Base-by-base conservation (phyloP, 2,113 vertebrate species). In the Hippocampus mohnikei region DNA sequence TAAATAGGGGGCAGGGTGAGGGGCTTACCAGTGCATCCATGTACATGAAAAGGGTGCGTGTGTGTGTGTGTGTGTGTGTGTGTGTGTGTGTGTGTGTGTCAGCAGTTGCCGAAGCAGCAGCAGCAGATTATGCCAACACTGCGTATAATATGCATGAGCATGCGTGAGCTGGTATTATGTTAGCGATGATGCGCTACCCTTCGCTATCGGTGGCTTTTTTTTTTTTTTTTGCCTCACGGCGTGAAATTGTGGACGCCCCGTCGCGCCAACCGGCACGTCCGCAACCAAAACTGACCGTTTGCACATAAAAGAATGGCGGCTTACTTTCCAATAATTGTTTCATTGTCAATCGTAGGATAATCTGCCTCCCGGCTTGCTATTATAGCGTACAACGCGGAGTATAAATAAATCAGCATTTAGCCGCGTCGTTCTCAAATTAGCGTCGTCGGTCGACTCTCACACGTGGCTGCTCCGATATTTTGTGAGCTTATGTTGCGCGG, bases 241-340 rank as follows among this genome's bases (percentile, higher is more conserved):
- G 42, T 88, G 85, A 87, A 87, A 90, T 88, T 76, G 5, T 6
- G 58, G 82, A 89, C 81, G 77, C 67, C 70, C 70, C 65, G 80
- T 81, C 60, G 71, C 41, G 58, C 67, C 74, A 84, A 69, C 70
- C 62, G 8, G 33, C 69, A 40, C 42, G 55, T 78, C 58, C 67
- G 37, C 79, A 52, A 65, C 67, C 63, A 73, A 73, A 74, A 80
- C 67, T 37, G 71, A 72, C 11, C 63, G 58, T 73, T 83, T 82
- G 61, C 75, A 80, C 44, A 23, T 20, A 9, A 6, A 37, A 44
- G 23, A 65, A 64, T 27, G 18, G 25, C 12, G 18, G 25, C 12
- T 73, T 59, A 29, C 48, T 66, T 29, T 73, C 69, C 48, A 50
- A 64, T 66, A 67, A 71, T 74, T 70, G 74, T 70, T 82, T n/a